Percentiles rank a stretch among this genome's conserved stretches.
phyloP scores from a whole-genome alignment of 2,888 invertebrate species.

The Drosophila tripunctata region DNA sequence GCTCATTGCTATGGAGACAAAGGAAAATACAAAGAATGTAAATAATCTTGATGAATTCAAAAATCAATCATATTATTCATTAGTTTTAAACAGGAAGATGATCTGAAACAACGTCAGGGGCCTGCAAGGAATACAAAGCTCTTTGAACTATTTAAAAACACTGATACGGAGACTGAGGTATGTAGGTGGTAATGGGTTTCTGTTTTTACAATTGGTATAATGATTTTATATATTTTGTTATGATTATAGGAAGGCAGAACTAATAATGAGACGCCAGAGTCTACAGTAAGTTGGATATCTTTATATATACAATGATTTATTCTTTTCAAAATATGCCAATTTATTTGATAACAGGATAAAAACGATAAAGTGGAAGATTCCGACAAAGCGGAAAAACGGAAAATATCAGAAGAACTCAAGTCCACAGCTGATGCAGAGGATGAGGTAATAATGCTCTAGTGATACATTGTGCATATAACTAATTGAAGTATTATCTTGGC shows the following conservation, averaged over 20 bases:
- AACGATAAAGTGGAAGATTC: not conserved
- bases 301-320: not conserved
- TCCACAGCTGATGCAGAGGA: not conserved
- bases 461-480: too few species aligned
- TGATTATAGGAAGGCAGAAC: not conserved
- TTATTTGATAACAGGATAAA: not conserved
- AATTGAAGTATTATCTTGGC: not conserved
- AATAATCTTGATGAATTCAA: too few species aligned
- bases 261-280: not conserved
- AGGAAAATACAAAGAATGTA: not conserved
- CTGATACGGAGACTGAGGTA: constrained; percentile 22
- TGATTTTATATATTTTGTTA: not conserved
- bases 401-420: not conserved
- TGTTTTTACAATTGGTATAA: too few species aligned
- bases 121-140: constrained; percentile 31
- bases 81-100: not conserved
- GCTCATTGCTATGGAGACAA: not conserved
- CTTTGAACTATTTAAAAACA: constrained; percentile 31
- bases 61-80: not conserved
- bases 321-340: too few species aligned
- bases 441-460: not conserved
- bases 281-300: not conserved
- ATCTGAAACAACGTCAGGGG: not conserved
- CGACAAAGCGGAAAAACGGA: not conserved
- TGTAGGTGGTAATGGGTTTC: not conserved